Evolutionary conservation across 2,113 vertebrate species (phyloP).

Genomic region (Trachemys scripta): DNA sequence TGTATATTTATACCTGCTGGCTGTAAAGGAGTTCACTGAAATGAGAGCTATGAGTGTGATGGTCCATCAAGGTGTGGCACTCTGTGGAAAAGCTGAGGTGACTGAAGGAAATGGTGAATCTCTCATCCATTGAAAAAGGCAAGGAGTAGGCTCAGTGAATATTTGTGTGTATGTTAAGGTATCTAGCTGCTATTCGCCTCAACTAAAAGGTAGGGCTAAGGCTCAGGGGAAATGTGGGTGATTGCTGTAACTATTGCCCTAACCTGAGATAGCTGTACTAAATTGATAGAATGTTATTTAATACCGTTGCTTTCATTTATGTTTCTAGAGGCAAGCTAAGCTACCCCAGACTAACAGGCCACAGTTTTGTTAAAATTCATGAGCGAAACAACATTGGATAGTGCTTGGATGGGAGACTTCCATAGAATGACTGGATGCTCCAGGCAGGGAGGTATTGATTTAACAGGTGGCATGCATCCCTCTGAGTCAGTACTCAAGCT

Average conservation of each 20-base stretch:
- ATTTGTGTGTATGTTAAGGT: neutral
- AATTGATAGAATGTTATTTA: neutral
- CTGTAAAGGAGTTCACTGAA: neutral
- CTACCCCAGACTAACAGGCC: neutral
- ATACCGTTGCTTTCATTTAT: neutral
- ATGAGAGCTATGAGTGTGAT: neutral
- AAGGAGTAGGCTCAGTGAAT: fast-evolving
- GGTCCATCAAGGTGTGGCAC: neutral
- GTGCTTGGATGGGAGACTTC: fast-evolving
- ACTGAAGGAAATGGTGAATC: neutral
- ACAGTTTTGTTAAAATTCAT: neutral
- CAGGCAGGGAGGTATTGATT: neutral
- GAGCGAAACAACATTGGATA: fast-evolving
- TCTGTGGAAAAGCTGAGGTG: neutral
- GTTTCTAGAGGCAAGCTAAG: neutral
- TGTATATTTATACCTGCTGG: neutral
- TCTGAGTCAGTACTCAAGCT: neutral
- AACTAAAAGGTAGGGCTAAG: neutral
- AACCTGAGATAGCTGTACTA: neutral
- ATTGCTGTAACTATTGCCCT: neutral
- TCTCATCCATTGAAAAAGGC: neutral
- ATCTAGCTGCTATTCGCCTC: neutral
- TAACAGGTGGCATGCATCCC: neutral
- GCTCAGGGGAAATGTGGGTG: neutral
- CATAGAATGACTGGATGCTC: neutral